Evolutionary conservation across 2,888 invertebrate species (phyloP).

Genomic region (Cheilosia urbana): DNA sequence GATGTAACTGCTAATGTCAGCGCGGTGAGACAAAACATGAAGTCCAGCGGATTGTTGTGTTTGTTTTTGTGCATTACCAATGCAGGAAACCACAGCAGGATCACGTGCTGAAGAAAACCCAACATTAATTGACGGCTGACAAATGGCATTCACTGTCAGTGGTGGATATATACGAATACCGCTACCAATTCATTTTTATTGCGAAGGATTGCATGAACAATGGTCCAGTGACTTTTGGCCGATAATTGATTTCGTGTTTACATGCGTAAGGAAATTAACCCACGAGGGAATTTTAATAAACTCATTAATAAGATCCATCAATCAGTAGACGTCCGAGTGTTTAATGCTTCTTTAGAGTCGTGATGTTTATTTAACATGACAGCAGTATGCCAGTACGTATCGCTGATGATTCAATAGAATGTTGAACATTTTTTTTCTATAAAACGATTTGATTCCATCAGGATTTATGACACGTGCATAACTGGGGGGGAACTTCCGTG

Average conservation of each 20-base stretch:
- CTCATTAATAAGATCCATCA: constrained; percentile 16
- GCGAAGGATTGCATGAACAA: constrained; percentile 1
- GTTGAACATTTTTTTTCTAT: too few relatives aligned
- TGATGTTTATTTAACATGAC: too few relatives aligned
- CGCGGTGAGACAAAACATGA: constrained; percentile 39
- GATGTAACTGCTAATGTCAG: constrained; percentile 56
- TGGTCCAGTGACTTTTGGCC: background rate
- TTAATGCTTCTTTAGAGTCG: too few relatives aligned
- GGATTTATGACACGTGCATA: too few relatives aligned
- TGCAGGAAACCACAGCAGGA: constrained; percentile 57
- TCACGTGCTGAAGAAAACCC: constrained; percentile 51
- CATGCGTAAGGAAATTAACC: background rate
- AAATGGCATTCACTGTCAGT: constrained; percentile 49
- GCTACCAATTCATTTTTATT: constrained; percentile 48
- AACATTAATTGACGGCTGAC: constrained; percentile 44
- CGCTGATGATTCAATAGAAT: too few relatives aligned
- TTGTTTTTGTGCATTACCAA: constrained; percentile 17
- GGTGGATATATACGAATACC: background rate
- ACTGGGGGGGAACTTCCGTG: too few relatives aligned
- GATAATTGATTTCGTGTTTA: constrained; percentile 56
- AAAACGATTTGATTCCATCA: too few relatives aligned
- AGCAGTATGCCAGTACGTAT: too few relatives aligned
- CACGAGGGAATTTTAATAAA: constrained; percentile 28
- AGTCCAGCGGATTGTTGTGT: constrained; percentile 11
- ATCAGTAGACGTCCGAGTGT: background rate